Base-by-base conservation (phyloP, 2,113 vertebrate genomes). In the Monarcha castaneiventris region DNA sequence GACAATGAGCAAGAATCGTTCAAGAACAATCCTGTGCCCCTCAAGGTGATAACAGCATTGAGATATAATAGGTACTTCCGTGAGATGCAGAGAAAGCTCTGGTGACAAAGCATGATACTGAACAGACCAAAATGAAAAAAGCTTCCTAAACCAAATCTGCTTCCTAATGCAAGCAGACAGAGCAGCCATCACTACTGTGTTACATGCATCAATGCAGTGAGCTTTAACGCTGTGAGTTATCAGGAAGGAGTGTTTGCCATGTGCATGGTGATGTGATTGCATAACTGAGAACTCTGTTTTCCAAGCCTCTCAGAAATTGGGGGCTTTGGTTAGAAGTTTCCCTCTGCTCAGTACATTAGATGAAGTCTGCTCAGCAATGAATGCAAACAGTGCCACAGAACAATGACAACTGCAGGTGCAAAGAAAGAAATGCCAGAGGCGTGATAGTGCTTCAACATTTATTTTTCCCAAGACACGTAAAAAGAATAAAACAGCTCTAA, bases 401-500 rank as follows among this genome's bases (percentile, higher is more conserved):
- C 71, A 66, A 76, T 12, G 83, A 81, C 59, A 94, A 43, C 25
- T 87, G 84, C 93, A 96, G 85, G 90, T 94, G 82, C 76, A 89
- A 94, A 82, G 79, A 64, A 93, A 68, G 80, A 88, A 87, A 83
- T 44, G n/a, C 82, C 77, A 87, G 55, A 94, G 64, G 64, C 46
- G 0, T 41, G 16, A 80, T 78, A 91, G 58, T 93, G 84, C 85
- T 95, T 92, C 86, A 81, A 77, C 67, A 5, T 96, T 97, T 97
- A 96, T 97, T 97, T 88, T 87, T 44, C 61, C 15, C 55, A 67
- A 67, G 80, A 85, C 56, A 86, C 49, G 75, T 72, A 85, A 88
- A 87, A 94, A 92, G 51, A 87, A 74, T 83, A 94, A 93, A 87
- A 74, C 56, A 33, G 43, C 64, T 84, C 48, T 87, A 89, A 93